phyloP scores from a whole-genome alignment of 2,888 invertebrate species.

The Yponomeuta cagnagella region DNA sequence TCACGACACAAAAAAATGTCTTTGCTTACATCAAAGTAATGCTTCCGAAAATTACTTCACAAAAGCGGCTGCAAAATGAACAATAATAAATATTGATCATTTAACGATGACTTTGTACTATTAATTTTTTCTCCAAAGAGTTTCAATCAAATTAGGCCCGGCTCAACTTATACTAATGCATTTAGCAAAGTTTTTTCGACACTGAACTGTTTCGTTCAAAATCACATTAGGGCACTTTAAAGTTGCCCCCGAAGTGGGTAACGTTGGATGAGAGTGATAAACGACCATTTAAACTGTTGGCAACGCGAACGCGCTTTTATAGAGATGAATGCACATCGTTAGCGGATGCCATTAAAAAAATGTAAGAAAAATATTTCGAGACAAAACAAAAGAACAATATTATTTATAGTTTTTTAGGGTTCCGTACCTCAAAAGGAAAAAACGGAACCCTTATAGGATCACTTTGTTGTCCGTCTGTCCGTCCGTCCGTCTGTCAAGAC shows the following conservation, averaged over 20 bases:
- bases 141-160: slow-evolving; percentile 11
- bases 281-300: slow-evolving; percentile 66
- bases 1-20: too few species aligned
- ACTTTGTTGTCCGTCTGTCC: too few species aligned
- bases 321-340: slow-evolving; percentile 16
- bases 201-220: slow-evolving; percentile 37
- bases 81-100: too few species aligned
- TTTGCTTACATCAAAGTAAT: too few species aligned
- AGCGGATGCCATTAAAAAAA: slow-evolving; percentile 18
- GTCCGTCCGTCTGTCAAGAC: too few species aligned
- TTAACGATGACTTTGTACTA: too few species aligned
- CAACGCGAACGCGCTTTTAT: slow-evolving; percentile 31
- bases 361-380: background rate
- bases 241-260: slow-evolving; percentile 36
- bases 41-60: too few species aligned
- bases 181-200: slow-evolving; percentile 40
- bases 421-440: too few species aligned
- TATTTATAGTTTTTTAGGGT: too few species aligned
- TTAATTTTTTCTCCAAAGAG: background rate
- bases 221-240: slow-evolving; percentile 55
- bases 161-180: slow-evolving; percentile 40
- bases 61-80: too few species aligned
- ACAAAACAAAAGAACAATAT: background rate
- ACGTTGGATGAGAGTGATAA: slow-evolving; percentile 45
- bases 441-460: too few species aligned